Percentiles rank a stretch among this genome's conserved stretches.
Evolutionary conservation across 2,888 invertebrate genomes (phyloP).

Genomic region (Tricholauxania praeusta): DNA sequence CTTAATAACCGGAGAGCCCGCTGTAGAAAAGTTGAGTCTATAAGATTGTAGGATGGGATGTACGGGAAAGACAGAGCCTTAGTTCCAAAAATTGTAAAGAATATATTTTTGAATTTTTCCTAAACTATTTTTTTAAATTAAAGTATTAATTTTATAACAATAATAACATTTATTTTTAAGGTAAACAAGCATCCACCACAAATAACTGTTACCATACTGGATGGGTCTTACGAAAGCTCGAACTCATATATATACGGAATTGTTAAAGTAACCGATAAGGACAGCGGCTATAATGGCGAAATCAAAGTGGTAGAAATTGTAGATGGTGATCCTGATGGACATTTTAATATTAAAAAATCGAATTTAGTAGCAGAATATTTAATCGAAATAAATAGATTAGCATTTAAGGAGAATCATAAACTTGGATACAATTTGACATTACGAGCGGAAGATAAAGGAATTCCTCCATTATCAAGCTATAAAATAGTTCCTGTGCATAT

Average conservation of each 20-base stretch:
- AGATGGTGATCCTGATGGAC: conserved; percentile 90
- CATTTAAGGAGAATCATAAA: conserved; percentile 68
- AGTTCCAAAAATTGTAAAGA: too few species aligned
- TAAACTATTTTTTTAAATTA: not conserved
- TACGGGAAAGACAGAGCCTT: too few species aligned
- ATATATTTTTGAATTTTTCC: too few species aligned
- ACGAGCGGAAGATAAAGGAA: conserved; percentile 85
- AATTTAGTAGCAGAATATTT: conserved; percentile 79
- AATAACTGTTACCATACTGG: conserved; percentile 82
- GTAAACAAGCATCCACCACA: conserved; percentile 91
- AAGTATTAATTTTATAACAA: not conserved
- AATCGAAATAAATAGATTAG: conserved; percentile 74
- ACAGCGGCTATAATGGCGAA: conserved; percentile 86
- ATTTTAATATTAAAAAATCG: conserved; percentile 81
- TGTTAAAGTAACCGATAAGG: conserved; percentile 85
- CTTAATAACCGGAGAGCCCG: too few species aligned
- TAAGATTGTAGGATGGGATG: too few species aligned
- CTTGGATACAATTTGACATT: conserved; percentile 89
- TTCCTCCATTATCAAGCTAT: conserved; percentile 82
- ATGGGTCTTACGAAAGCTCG: conserved; percentile 84
- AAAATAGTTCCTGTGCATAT: conserved; percentile 85
- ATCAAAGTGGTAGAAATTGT: conserved; percentile 86
- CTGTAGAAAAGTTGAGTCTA: too few species aligned
- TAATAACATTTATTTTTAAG: conserved; percentile 52
- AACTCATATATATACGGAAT: conserved; percentile 91